These are phyloP conservation scores for Meloidogyne floridensis DNA, from an alignment of 1,140 invertebrate species.

Conservation along the genomic window DNA sequence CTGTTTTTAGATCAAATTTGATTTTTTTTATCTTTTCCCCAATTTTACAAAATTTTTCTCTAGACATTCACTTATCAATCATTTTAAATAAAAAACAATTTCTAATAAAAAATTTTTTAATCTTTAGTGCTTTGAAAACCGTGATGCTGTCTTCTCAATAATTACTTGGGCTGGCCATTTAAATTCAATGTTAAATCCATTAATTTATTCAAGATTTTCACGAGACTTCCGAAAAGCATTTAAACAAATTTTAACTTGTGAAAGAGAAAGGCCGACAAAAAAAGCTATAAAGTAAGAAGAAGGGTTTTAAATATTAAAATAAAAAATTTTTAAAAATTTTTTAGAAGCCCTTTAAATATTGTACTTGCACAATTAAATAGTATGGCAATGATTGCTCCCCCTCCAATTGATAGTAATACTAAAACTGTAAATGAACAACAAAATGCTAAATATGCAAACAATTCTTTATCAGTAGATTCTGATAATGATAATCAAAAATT, in stretches of 20 bases:
- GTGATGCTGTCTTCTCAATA: constrained; percentile 81
- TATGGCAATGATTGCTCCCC: constrained; percentile 47
- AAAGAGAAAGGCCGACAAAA: constrained; percentile 59
- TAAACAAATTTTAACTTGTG: constrained; percentile 65
- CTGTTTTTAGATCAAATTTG: no score
- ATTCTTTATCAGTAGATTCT: not conserved
- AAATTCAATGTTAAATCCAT: constrained; percentile 74
- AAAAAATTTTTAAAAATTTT: not conserved
- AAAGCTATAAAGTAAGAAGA: constrained; percentile 53
- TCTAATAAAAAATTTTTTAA: constrained; percentile 29
- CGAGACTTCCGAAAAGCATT: constrained; percentile 64
- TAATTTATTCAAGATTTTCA: constrained; percentile 62
- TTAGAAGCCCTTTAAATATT: constrained; percentile 60
- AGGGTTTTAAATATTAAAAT: not conserved
- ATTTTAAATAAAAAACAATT: constrained; percentile 5
- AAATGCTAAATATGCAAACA: not conserved
- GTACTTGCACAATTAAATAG: constrained; percentile 64
- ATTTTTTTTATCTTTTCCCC: no score
- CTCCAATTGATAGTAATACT: constrained; percentile 18
- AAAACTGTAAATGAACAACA: not conserved
- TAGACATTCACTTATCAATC: no score
- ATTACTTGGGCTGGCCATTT: constrained; percentile 99
- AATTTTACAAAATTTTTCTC: no score
- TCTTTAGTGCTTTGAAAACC: constrained; percentile 66
- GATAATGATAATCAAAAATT: no score